phyloP scores from a whole-genome alignment of 2,797 vertebrate genomes.

The Crossoptilon crossoptilon region DNA sequence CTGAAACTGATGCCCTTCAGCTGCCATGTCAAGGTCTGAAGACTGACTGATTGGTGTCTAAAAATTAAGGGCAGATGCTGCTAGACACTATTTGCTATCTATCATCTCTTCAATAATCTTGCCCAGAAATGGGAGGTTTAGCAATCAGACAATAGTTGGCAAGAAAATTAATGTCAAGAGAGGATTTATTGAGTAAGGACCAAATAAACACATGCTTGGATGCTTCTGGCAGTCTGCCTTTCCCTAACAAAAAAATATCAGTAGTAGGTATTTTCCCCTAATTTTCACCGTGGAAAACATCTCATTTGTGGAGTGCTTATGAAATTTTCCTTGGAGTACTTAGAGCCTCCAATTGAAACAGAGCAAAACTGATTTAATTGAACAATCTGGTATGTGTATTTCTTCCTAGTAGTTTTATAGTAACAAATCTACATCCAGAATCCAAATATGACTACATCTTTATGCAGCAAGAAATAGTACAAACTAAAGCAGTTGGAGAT shows the following conservation, averaged over 20 bases:
- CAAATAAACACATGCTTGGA: neutral
- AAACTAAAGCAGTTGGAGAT: neutral
- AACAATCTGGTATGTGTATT: neutral
- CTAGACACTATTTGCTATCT: conserved; percentile 25
- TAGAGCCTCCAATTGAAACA: neutral
- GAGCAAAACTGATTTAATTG: neutral
- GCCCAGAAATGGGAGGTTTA: conserved; percentile 36
- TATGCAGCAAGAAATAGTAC: neutral
- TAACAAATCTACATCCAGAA: neutral
- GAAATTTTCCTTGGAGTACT: neutral
- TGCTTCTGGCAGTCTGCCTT: conserved; percentile 6
- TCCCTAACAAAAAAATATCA: conserved; percentile 14
- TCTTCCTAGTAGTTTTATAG: neutral
- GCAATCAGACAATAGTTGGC: conserved; percentile 36
- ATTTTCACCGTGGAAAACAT: neutral
- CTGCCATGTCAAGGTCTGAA: conserved; percentile 32
- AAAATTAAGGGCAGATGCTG: conserved; percentile 47
- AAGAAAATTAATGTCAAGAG: conserved; percentile 52
- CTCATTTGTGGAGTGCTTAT: neutral
- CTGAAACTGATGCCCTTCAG: conserved; percentile 46
- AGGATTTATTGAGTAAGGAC: conserved; percentile 41
- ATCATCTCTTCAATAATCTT: conserved; percentile 43
- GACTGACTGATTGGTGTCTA: conserved; percentile 15
- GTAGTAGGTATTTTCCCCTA: neutral
- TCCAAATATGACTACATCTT: neutral